phyloP scores from a whole-genome alignment of 1,140 invertebrate species.

The Sycobia sp. region DNA sequence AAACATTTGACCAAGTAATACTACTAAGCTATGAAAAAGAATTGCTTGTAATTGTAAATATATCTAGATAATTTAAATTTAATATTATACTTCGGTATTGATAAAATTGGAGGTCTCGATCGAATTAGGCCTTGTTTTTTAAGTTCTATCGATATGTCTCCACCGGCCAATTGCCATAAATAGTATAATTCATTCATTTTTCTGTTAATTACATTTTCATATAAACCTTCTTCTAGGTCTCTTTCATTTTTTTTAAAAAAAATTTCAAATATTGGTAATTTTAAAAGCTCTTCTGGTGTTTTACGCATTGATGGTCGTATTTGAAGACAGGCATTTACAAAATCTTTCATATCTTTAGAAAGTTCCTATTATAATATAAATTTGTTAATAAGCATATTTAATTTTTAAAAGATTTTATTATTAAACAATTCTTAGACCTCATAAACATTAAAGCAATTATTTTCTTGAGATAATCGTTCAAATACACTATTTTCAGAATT shows the following conservation, averaged over 20 bases:
- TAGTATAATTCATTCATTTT: conserved; percentile 86
- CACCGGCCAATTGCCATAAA: conserved; percentile 93
- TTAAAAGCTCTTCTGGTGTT: conserved; percentile 66
- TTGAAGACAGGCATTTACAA: conserved; percentile 74
- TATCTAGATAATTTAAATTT: not conserved
- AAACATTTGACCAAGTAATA: conserved; percentile 80
- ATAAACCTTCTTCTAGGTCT: conserved; percentile 46
- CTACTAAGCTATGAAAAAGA: conserved; percentile 71
- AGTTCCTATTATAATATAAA: conserved; percentile 63
- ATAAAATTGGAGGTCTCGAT: conserved; percentile 77
- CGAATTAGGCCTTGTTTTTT: conserved; percentile 90
- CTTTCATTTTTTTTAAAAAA: conserved; percentile 47
- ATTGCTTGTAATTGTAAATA: conserved; percentile 5
- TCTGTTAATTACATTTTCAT: conserved; percentile 65
- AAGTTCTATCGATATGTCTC: conserved; percentile 88
- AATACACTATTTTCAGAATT: conserved; percentile 68
- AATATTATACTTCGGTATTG: conserved; percentile 71
- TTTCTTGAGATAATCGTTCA: conserved; percentile 78
- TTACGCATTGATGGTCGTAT: conserved; percentile 70
- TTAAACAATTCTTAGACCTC: conserved; percentile 58
- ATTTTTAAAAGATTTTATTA: conserved; percentile 10
- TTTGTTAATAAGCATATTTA: conserved; percentile 1
- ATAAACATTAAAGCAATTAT: conserved; percentile 71
- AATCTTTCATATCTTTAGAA: conserved; percentile 65
- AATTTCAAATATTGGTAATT: conserved; percentile 59